phyloP scores from a whole-genome alignment of 2,797 vertebrate genomes.

The Anabacerthia variegaticeps region DNA sequence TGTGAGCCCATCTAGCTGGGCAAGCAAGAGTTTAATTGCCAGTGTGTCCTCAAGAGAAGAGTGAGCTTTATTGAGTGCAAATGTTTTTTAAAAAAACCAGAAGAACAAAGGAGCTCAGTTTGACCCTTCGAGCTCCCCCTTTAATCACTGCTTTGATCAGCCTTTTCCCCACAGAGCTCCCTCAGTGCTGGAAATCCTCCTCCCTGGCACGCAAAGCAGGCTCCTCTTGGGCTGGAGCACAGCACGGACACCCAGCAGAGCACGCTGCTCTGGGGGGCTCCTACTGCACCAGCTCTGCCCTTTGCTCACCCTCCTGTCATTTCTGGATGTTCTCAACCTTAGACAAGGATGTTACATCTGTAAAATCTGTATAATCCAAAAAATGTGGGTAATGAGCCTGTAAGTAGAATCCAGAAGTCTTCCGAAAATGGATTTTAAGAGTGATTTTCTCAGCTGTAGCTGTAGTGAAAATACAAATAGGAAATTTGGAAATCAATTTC shows the following conservation, averaged over 20 bases:
- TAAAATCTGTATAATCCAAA: neutral
- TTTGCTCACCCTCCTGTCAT: neutral
- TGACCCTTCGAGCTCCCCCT: constrained; percentile 58
- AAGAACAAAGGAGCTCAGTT: constrained; percentile 66
- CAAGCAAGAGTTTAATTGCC: constrained; percentile 55
- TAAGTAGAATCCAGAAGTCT: neutral
- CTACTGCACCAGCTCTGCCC: neutral
- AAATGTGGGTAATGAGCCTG: neutral
- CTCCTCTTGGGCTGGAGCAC: neutral
- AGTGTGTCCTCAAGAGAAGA: constrained; percentile 11
- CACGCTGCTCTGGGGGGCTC: neutral
- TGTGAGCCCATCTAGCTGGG: neutral
- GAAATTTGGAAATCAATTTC: neutral
- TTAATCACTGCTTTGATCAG: constrained; percentile 76
- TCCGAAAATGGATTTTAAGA: neutral
- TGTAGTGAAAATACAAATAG: neutral
- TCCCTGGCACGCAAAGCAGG: constrained; percentile 34
- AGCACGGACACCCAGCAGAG: neutral
- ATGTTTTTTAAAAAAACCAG: neutral
- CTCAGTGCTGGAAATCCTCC: constrained; percentile 23
- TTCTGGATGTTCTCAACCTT: neutral
- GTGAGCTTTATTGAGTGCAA: constrained; percentile 40
- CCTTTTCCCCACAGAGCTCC: constrained; percentile 58
- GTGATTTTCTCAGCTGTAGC: neutral
- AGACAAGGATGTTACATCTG: neutral